Percentiles rank a stretch among this genome's conserved stretches.
phyloP scores from a whole-genome alignment of 2,113 vertebrate genomes.

The Thomomys bottae region DNA sequence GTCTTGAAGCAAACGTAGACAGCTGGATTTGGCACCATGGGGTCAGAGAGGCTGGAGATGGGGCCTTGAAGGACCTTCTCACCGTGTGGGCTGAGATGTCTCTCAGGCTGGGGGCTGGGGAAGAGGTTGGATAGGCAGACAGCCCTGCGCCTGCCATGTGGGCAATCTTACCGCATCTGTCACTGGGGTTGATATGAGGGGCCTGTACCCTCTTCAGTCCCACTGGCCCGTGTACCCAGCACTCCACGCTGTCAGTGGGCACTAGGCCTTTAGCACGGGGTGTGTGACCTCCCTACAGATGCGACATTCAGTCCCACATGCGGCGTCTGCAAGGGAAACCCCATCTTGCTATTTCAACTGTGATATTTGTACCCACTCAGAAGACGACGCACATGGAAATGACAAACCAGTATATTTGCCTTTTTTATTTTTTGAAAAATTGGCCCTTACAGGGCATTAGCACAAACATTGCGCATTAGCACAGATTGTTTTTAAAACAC shows the following conservation, averaged over 20 bases:
- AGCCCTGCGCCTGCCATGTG: background rate
- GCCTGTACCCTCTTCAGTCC: background rate
- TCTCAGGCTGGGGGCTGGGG: no score
- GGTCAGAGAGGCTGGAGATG: background rate
- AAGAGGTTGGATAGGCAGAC: background rate
- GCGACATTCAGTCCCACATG: background rate
- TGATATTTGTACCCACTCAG: background rate
- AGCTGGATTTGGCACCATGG: no score
- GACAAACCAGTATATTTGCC: conserved; percentile 50
- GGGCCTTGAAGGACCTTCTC: no score
- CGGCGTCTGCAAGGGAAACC: background rate
- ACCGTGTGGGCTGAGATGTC: background rate
- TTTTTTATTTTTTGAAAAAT: conserved; percentile 51
- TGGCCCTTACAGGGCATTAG: conserved; percentile 63
- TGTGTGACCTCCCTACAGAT: background rate
- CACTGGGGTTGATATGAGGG: background rate
- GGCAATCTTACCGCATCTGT: background rate
- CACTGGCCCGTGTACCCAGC: background rate
- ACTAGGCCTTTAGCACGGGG: background rate
- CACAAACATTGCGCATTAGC: conserved; percentile 48
- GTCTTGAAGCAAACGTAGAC: background rate
- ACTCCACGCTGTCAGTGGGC: background rate
- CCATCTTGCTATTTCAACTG: background rate
- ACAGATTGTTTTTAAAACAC: conserved; percentile 68
- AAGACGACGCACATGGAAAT: background rate